A percentile compares a stretch with the other conserved stretches of the same genome.
Evolutionary conservation across 2,113 vertebrate species (phyloP).

Genomic region (Catagonus wagneri): DNA sequence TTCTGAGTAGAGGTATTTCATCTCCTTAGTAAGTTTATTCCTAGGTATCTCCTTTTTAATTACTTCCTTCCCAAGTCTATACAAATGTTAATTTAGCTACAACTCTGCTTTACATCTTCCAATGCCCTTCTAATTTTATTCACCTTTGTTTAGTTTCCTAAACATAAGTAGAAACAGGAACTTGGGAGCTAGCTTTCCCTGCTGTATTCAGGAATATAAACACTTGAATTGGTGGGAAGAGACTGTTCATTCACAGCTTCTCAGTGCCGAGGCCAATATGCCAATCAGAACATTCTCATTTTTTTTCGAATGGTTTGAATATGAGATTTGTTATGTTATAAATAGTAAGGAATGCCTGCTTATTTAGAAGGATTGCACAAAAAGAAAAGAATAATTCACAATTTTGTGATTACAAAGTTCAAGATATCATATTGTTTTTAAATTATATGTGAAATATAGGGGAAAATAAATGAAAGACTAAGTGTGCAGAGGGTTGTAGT

Average conservation of each 20-base stretch:
- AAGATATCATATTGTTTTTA: slow-evolving; percentile 16
- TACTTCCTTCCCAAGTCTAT: background rate
- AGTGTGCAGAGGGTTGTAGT: background rate
- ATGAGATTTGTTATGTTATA: slow-evolving; percentile 25
- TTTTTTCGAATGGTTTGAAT: background rate
- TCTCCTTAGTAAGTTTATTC: background rate
- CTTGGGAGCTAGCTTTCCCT: background rate
- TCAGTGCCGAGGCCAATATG: background rate
- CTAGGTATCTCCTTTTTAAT: background rate
- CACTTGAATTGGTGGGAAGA: slow-evolving; percentile 31
- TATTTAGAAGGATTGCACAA: background rate
- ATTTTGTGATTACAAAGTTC: background rate
- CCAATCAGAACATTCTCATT: background rate
- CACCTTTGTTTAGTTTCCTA: background rate
- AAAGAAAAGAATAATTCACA: background rate
- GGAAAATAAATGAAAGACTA: background rate
- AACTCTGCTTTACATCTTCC: background rate
- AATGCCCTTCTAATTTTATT: background rate
- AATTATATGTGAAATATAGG: background rate
- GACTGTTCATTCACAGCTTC: background rate
- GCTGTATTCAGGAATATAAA: background rate
- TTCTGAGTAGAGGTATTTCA: background rate
- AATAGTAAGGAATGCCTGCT: background rate
- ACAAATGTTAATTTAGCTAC: background rate
- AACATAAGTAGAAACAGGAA: background rate